Evolutionary conservation across 2,797 vertebrate species (phyloP).

Genomic region (Rhincodon typus): DNA sequence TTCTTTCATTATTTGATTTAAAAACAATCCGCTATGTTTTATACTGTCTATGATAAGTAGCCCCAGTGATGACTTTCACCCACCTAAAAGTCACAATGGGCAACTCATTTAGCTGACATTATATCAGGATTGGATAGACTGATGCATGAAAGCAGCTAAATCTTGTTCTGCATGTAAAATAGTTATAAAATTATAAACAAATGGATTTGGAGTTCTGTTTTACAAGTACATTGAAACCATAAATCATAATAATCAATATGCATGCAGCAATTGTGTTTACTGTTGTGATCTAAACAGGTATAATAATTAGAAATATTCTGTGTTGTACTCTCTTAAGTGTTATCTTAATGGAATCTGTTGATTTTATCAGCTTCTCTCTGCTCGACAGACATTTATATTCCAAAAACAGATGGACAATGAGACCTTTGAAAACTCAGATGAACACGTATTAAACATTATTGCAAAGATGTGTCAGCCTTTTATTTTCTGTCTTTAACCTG

Average conservation of each 20-base stretch:
- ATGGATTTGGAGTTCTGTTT: background rate
- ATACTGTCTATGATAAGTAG: background rate
- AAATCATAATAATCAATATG: conserved; percentile 10
- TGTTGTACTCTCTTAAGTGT: too few relatives aligned
- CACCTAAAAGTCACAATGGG: background rate
- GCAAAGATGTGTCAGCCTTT: conserved; percentile 1
- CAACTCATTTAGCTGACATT: background rate
- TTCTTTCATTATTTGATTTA: background rate
- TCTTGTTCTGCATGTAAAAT: background rate
- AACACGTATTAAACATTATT: background rate
- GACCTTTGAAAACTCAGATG: background rate
- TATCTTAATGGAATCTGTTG: conserved; percentile 37
- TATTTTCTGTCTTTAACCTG: conserved; percentile 8
- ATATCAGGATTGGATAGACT: background rate
- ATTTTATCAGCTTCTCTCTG: background rate
- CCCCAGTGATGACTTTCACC: background rate
- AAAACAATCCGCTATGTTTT: background rate
- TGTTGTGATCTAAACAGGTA: background rate
- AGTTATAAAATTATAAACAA: too few relatives aligned
- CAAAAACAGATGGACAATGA: background rate
- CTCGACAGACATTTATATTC: background rate
- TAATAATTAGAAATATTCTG: conserved; percentile 10
- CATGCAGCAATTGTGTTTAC: background rate
- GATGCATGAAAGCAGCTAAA: background rate
- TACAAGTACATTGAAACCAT: background rate